Evolutionary conservation across 2,113 vertebrate genomes (phyloP), one percentile per base, ranked within the genome.

Genomic region (Colossoma macropomum): DNA sequence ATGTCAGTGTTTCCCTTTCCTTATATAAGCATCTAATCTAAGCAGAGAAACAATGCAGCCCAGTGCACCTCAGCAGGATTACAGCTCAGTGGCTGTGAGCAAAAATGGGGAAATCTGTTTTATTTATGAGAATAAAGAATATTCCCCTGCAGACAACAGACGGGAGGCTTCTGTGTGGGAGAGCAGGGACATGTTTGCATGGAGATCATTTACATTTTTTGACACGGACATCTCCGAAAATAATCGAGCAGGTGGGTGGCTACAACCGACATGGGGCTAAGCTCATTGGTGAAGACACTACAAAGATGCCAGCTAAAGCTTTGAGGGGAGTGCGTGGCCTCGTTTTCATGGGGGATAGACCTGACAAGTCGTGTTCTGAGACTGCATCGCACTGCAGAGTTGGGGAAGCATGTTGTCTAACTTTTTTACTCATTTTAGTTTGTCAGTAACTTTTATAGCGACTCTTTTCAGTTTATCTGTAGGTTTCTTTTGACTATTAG

Each of bases 171-270:
- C 85, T 72, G 81, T 59, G 86, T 68, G 63, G 85, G 82, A 62
- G 86, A 75, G 77, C 59, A 85, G 70, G 83, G 68, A 89, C 86
- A 86, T 83, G 77, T 89, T 86, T 85, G 34, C 25, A 45, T 2
- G 38, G 30, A 19, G 10, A 79, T 75, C 50, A 78, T 82, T 82
- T 65, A 78, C 71, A 85, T 88, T 75, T 85, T 45, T 82, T 56
- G 50, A 85, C 45, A 74, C 12, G 27, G 50, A 60, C 66, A 50
- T 52, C 28, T 52, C 62, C 45, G 45, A 62, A 77, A 84, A 87
- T 80, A 82, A 73, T 77, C 77, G 70, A 4, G 34, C 38, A 45
- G n/a, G 85, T 80, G 84, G 86, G 87, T 28, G 72, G 71, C 17
- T 23, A 17, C 34, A 3, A 54, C 68, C 54, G 38, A 52, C 9